phyloP scores from a whole-genome alignment of 1,140 invertebrate species.

The Diabrotica undecimpunctata region DNA sequence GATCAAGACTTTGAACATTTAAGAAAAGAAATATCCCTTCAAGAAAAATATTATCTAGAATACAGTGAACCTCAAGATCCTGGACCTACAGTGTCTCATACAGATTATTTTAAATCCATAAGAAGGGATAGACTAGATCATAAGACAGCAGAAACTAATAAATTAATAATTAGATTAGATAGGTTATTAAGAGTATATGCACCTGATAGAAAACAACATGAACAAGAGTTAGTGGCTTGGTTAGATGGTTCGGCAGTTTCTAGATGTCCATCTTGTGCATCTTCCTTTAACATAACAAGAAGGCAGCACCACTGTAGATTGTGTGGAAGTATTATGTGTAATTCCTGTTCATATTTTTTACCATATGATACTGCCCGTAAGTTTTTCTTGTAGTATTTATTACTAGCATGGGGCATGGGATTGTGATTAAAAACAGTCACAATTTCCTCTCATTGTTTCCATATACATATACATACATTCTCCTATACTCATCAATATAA shows the following conservation, averaged over 20 bases:
- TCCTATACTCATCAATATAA: too few relatives aligned
- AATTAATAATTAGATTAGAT: conserved; percentile 88
- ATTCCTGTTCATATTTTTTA: conserved; percentile 88
- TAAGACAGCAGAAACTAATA: conserved; percentile 92
- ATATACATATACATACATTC: too few relatives aligned
- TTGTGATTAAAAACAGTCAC: too few relatives aligned
- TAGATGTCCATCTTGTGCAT: conserved; percentile 87
- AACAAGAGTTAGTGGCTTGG: conserved; percentile 83
- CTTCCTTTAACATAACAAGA: conserved; percentile 79
- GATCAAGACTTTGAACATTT: conserved; percentile 59
- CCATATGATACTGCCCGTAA: conserved; percentile 79
- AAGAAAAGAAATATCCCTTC: conserved; percentile 48
- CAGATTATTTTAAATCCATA: conserved; percentile 74
- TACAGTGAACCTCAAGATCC: conserved; percentile 60
- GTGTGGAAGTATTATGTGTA: conserved; percentile 93
- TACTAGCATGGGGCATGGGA: too few relatives aligned
- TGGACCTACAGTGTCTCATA: conserved; percentile 65
- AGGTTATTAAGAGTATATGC: conserved; percentile 80
- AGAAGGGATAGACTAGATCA: conserved; percentile 66
- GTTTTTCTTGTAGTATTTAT: conserved; percentile 43
- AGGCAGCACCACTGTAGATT: conserved; percentile 94
- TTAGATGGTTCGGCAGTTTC: conserved; percentile 85
- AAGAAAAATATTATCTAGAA: conserved; percentile 38
- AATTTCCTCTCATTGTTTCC: too few relatives aligned
- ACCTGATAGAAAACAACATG: conserved; percentile 77